These are phyloP conservation scores for Psittacula cyanocephala DNA, from an alignment of 2,113 vertebrate species.

Conservation along the genomic window DNA sequence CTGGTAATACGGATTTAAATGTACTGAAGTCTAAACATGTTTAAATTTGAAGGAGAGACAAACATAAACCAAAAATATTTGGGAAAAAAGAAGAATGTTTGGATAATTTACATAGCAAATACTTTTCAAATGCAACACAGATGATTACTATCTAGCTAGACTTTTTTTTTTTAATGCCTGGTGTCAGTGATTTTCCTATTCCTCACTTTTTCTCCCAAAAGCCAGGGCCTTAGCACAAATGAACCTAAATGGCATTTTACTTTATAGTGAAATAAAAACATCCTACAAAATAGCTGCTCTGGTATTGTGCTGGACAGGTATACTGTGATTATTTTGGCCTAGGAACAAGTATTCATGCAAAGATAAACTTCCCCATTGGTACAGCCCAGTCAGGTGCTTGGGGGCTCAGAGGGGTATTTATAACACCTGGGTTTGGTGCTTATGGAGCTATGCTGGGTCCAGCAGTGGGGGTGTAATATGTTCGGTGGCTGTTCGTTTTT, in stretches of 20 bases:
- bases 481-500: rapidly evolving
- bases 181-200: background rate
- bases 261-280: background rate
- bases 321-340: background rate
- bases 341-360: background rate
- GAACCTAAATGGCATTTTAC: background rate
- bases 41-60: background rate
- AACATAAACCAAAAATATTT: background rate
- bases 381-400: background rate
- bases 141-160: background rate
- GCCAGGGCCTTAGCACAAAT: background rate
- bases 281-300: background rate
- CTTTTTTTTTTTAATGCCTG: background rate
- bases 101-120: background rate
- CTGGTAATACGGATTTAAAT: background rate
- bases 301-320: rapidly evolving
- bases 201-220: background rate
- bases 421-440: background rate
- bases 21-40: constrained; percentile 7
- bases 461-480: too few species aligned
- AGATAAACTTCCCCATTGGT: background rate
- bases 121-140: constrained; percentile 1
- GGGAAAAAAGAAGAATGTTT: background rate
- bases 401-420: background rate
- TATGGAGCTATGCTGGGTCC: background rate